Percentiles rank a stretch among this genome's conserved stretches.
These are phyloP conservation scores for Austrolebias charrua DNA, from an alignment of 2,797 vertebrate genomes.

Conservation along the genomic window DNA sequence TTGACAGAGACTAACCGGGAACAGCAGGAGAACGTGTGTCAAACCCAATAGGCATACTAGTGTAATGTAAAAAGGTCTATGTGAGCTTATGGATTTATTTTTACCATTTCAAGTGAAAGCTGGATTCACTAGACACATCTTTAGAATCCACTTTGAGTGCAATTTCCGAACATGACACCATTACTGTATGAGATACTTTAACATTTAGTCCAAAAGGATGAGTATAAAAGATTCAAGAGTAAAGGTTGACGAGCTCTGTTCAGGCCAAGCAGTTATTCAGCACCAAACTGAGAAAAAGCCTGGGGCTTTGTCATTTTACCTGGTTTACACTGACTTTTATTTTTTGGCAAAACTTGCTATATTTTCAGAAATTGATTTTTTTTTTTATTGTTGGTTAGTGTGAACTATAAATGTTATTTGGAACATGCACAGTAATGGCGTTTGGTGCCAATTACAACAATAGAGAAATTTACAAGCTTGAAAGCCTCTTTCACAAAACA, in stretches of 20 bases:
- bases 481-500: too few species aligned
- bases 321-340: too few species aligned
- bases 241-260: background rate
- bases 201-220: background rate
- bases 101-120: conserved; percentile 13
- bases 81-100: conserved; percentile 24
- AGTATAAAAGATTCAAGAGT: background rate
- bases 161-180: background rate
- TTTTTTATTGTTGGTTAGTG: too few species aligned
- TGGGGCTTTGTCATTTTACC: too few species aligned
- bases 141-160: background rate
- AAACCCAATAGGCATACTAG: conserved; percentile 11
- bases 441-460: too few species aligned
- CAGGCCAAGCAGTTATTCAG: background rate
- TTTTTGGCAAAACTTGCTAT: too few species aligned
- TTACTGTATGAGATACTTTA: background rate
- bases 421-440: too few species aligned
- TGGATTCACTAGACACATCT: background rate
- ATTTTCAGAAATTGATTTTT: too few species aligned
- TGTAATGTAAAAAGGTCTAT: conserved; percentile 6
- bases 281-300: background rate
- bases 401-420: too few species aligned
- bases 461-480: too few species aligned
- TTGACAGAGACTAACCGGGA: conserved; percentile 24
- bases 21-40: conserved; percentile 20